phyloP scores from a whole-genome alignment of 1,140 invertebrate genomes.

The Drosophila elegans region DNA sequence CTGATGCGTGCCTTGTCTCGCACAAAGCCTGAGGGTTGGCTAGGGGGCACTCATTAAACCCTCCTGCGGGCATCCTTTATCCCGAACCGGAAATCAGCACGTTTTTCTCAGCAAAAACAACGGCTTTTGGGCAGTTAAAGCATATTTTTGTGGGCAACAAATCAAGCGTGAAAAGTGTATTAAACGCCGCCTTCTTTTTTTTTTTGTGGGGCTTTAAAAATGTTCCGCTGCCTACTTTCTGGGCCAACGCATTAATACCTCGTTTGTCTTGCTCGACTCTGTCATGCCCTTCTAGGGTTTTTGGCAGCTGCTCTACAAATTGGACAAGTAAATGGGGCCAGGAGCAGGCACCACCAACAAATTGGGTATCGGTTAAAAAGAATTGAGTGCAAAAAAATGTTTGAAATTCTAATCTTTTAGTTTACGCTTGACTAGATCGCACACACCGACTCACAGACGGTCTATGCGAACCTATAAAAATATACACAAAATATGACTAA shows the following conservation, averaged over 20 bases:
- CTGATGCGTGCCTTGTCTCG: constrained; percentile 30
- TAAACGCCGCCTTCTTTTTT: constrained; percentile 8
- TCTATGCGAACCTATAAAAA: constrained; percentile 39
- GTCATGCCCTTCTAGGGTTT: constrained; percentile 17
- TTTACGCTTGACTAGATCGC: constrained; percentile 73
- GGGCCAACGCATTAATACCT: constrained; percentile 40
- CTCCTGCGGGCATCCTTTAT: constrained; percentile 42
- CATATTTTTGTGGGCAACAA: constrained; percentile 48
- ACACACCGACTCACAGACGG: not conserved
- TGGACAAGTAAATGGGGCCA: constrained; percentile 42
- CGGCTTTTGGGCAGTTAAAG: constrained; percentile 31
- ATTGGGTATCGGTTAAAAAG: constrained; percentile 46
- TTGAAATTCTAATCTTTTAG: constrained; percentile 77
- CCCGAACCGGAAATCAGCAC: constrained; percentile 42
- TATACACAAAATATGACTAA: constrained; percentile 23
- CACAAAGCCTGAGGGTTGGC: constrained; percentile 12
- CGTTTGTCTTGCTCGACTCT: constrained; percentile 29
- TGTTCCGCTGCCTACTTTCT: constrained; percentile 42
- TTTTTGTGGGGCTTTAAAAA: constrained; percentile 51
- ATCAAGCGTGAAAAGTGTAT: constrained; percentile 49
- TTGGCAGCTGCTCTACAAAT: constrained; percentile 78
- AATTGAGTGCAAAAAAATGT: constrained; percentile 61
- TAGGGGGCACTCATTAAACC: constrained; percentile 37
- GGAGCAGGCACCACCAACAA: constrained; percentile 26
- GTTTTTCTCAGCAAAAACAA: constrained; percentile 24